Percentiles rank a stretch among this genome's conserved stretches.
Evolutionary conservation across 2,113 vertebrate genomes (phyloP).

Genomic region (Embiotoca jacksoni): DNA sequence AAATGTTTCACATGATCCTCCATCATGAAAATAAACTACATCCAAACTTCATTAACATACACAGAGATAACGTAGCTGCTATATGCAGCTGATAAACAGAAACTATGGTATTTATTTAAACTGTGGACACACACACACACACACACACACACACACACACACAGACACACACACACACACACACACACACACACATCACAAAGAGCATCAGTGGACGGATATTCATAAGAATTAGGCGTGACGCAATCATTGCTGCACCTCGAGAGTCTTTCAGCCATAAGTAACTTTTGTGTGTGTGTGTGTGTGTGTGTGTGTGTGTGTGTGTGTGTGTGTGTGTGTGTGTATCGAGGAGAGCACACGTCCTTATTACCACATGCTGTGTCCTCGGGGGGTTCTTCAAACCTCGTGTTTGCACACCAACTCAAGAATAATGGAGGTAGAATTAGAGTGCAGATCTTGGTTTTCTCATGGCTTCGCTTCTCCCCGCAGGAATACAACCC

Average conservation of each 20-base stretch:
- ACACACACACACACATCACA: no score
- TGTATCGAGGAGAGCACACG: not conserved
- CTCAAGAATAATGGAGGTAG: constrained; percentile 26
- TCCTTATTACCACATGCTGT: not conserved
- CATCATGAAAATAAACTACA: not conserved
- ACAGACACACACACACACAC: no score
- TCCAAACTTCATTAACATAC: constrained; percentile 31
- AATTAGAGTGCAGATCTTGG: constrained; percentile 17
- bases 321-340: constrained; percentile 13
- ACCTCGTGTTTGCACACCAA: constrained; percentile 30
- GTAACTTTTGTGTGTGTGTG: no score
- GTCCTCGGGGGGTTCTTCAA: not conserved
- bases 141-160: no score
- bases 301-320: no score
- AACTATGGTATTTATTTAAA: not conserved
- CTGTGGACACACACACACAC: no score
- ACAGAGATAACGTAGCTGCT: constrained; percentile 2
- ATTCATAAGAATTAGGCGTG: no score
- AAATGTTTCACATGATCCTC: constrained; percentile 10
- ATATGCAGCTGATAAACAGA: not conserved
- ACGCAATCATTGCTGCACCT: no score
- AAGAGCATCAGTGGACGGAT: no score
- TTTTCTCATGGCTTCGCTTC: constrained; percentile 19
- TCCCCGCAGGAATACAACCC: constrained; percentile 15
- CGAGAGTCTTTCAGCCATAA: no score